These are phyloP conservation scores for Drosophila pegasa DNA, from an alignment of 2,888 invertebrate genomes.

Conservation along the genomic window DNA sequence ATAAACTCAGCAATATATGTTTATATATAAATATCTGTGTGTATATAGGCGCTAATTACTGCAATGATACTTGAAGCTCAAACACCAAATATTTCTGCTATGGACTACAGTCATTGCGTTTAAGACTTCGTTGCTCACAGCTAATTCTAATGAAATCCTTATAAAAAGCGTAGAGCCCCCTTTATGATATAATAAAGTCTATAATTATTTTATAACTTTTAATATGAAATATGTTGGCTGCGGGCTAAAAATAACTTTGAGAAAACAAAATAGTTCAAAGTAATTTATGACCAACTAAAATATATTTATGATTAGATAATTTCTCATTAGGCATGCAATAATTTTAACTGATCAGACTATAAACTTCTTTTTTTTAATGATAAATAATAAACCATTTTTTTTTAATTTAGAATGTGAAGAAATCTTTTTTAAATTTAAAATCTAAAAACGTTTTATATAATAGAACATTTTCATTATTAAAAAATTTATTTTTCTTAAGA, in stretches of 20 bases:
- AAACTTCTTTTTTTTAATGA: too few relatives aligned
- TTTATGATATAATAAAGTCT: conserved; percentile 3
- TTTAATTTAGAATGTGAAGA: too few relatives aligned
- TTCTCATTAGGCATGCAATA: too few relatives aligned
- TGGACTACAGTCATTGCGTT: background rate
- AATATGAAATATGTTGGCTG: background rate
- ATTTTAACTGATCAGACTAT: too few relatives aligned
- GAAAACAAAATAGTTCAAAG: background rate
- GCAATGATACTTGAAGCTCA: conserved; percentile 26
- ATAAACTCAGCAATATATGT: conserved; percentile 31
- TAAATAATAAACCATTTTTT: too few relatives aligned
- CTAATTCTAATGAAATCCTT: conserved; percentile 8
- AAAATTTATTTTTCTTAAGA: too few relatives aligned
- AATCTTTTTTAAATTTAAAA: too few relatives aligned
- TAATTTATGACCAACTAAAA: too few relatives aligned
- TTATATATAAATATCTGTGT: background rate
- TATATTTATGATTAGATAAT: too few relatives aligned
- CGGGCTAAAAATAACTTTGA: background rate
- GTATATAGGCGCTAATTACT: conserved; percentile 19
- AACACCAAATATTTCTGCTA: background rate
- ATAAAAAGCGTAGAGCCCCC: background rate
- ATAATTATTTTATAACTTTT: background rate
- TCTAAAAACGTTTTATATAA: too few relatives aligned
- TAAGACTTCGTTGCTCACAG: conserved; percentile 8
- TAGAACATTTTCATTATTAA: too few relatives aligned